phyloP scores from a whole-genome alignment of 2,888 invertebrate genomes.

The Drosophila kambysellisi region DNA sequence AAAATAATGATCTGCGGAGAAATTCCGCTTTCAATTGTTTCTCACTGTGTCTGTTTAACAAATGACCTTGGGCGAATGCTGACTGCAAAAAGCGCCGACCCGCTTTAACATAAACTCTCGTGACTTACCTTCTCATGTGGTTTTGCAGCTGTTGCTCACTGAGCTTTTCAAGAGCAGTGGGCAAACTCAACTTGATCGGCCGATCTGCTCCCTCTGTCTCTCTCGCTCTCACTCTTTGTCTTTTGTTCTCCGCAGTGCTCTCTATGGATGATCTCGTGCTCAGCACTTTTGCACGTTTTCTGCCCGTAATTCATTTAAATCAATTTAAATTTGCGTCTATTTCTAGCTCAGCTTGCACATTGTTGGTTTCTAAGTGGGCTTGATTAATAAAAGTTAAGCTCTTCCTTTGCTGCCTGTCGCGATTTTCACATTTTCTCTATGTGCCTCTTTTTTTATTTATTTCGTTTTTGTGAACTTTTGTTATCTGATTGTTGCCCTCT shows the following conservation, averaged over 20 bases:
- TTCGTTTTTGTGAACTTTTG: slow-evolving; percentile 1
- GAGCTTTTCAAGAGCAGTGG: slow-evolving; percentile 35
- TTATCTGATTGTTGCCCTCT: slow-evolving; percentile 31
- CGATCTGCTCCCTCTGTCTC: background rate
- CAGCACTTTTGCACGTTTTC: slow-evolving; percentile 56
- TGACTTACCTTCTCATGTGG: slow-evolving; percentile 56
- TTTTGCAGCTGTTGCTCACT: slow-evolving; percentile 27
- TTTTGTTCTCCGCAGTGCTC: background rate
- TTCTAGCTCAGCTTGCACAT: slow-evolving; percentile 57
- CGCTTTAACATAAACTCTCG: slow-evolving; percentile 60
- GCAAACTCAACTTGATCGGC: slow-evolving; percentile 20
- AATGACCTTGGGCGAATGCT: slow-evolving; percentile 50
- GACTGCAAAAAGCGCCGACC: slow-evolving; percentile 30
- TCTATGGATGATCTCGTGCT: slow-evolving; percentile 60
- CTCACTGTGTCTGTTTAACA: slow-evolving; percentile 30
- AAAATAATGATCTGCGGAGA: slow-evolving; percentile 21
- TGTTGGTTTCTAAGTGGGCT: slow-evolving; percentile 62
- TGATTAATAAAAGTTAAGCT: slow-evolving; percentile 62
- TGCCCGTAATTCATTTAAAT: slow-evolving; percentile 69
- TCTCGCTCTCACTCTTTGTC: background rate
- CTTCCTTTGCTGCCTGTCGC: slow-evolving; percentile 4
- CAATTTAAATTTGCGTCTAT: slow-evolving; percentile 71
- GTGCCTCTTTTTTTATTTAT: background rate
- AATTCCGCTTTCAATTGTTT: background rate
- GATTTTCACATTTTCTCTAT: slow-evolving; percentile 7